A percentile compares a stretch with the other conserved stretches of the same genome.
Conservation (phyloP, 92 coral and sea anemone genomes). For the Heteractis magnifica region DNA sequence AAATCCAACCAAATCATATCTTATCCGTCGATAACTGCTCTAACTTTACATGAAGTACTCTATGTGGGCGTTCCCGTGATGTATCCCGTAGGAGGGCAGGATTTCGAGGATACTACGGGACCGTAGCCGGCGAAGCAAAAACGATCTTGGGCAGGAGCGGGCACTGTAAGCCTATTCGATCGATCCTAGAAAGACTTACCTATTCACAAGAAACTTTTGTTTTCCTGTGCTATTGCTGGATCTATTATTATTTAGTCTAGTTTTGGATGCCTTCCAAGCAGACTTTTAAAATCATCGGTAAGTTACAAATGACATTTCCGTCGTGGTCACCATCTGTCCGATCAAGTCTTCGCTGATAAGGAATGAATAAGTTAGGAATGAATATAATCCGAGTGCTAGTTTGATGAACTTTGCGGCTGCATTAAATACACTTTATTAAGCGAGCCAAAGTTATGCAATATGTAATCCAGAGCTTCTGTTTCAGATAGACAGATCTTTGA, state of each 20-base stretch:
- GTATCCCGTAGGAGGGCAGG: constrained; percentile 37
- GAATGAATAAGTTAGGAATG: constrained; percentile 11
- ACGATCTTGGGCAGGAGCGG: neutral
- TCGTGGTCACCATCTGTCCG: constrained; percentile 6
- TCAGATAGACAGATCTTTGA: constrained; percentile 27
- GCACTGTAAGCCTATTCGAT: neutral
- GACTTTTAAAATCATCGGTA: neutral
- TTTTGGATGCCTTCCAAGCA: constrained; percentile 1
- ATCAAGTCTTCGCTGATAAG: neutral
- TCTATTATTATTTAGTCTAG: neutral
- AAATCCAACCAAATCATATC: neutral
- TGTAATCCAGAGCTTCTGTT: constrained; percentile 16
- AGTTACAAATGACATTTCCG: constrained; percentile 14
- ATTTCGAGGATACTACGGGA: constrained; percentile 10
- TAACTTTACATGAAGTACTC: neutral
- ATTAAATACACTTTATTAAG: neutral
- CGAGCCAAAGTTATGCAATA: neutral
- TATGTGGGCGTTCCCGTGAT: constrained; percentile 13
- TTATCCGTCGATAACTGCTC: neutral
- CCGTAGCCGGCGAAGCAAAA: constrained; percentile 2
- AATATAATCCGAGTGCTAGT: neutral
- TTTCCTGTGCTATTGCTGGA: neutral
- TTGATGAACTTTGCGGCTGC: neutral
- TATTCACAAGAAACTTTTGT: neutral
- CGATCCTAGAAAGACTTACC: neutral